A percentile compares a stretch with the other conserved stretches of the same genome.
Evolutionary conservation across 2,888 invertebrate species (phyloP).

Genomic region (Parochlus steinenii): DNA sequence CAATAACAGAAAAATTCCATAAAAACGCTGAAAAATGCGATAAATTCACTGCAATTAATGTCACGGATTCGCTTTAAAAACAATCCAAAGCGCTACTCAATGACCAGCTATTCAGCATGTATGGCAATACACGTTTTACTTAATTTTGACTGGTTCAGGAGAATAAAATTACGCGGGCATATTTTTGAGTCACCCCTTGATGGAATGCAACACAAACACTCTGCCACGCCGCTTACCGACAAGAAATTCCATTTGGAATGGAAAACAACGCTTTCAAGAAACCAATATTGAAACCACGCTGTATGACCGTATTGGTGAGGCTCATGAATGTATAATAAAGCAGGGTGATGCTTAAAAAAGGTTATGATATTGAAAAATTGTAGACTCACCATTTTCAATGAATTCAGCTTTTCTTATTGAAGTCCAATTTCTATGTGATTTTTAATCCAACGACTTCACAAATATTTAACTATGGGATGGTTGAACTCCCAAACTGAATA

Average conservation of each 20-base stretch:
- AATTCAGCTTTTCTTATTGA: constrained; percentile 7
- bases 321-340: constrained; percentile 11
- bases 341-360: constrained; percentile 9
- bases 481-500: too few relatives aligned
- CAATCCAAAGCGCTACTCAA: too few relatives aligned
- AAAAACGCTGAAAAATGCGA: too few relatives aligned
- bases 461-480: not conserved
- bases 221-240: constrained; percentile 11
- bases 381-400: constrained; percentile 11
- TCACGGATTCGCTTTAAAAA: too few relatives aligned
- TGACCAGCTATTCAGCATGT: too few relatives aligned
- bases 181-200: constrained; percentile 9
- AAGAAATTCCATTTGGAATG: constrained; percentile 13
- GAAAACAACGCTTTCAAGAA: constrained; percentile 12
- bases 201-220: constrained; percentile 12
- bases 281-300: constrained; percentile 3
- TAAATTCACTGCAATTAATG: too few relatives aligned
- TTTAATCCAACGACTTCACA: constrained; percentile 9
- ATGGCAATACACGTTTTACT: too few relatives aligned
- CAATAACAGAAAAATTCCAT: too few relatives aligned
- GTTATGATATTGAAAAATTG: not conserved
- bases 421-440: constrained; percentile 9
- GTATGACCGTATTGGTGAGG: constrained; percentile 1
- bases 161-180: too few relatives aligned
- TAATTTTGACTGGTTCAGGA: too few relatives aligned